Conservation (phyloP, 2,888 invertebrate genomes). For the Rotaria sp. region DNA sequence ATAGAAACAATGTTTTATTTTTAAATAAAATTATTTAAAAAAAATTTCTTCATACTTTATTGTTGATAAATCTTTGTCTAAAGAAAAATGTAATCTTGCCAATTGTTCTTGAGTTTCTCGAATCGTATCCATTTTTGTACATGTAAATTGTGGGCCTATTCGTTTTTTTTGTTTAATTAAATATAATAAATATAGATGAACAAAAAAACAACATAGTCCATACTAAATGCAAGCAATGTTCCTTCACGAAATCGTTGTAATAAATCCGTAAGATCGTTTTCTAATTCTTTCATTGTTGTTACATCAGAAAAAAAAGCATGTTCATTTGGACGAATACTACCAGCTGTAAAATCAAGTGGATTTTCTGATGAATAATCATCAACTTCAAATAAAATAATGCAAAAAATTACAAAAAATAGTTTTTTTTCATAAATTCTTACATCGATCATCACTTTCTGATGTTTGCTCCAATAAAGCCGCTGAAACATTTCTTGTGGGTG, state of each 20-base stretch:
- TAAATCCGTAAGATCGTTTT: slow-evolving; percentile 15
- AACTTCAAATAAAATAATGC: not conserved
- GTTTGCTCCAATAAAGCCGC: not conserved
- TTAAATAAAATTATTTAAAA: not conserved
- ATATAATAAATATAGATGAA: not conserved
- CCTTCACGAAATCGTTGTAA: slow-evolving; percentile 19
- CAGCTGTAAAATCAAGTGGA: not conserved
- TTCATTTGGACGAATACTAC: slow-evolving; percentile 20
- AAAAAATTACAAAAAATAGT: not conserved
- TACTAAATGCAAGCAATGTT: slow-evolving; percentile 28
- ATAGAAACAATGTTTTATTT: not conserved
- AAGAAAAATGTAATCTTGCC: slow-evolving; percentile 24
- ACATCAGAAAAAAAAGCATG: slow-evolving; percentile 23
- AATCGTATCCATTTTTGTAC: slow-evolving; percentile 7
- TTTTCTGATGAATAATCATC: not conserved
- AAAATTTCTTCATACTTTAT: not conserved
- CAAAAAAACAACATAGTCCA: not conserved
- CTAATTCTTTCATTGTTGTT: slow-evolving; percentile 23
- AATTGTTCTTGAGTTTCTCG: slow-evolving; percentile 21
- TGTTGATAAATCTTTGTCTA: not conserved
- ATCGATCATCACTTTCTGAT: not conserved
- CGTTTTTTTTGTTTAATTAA: no score
- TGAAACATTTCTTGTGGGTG: not conserved
- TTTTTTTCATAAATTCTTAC: not conserved
- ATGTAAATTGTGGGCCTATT: slow-evolving; percentile 22